Conservation (phyloP, 2,888 invertebrate genomes). For the Dryobotodes eremita region DNA sequence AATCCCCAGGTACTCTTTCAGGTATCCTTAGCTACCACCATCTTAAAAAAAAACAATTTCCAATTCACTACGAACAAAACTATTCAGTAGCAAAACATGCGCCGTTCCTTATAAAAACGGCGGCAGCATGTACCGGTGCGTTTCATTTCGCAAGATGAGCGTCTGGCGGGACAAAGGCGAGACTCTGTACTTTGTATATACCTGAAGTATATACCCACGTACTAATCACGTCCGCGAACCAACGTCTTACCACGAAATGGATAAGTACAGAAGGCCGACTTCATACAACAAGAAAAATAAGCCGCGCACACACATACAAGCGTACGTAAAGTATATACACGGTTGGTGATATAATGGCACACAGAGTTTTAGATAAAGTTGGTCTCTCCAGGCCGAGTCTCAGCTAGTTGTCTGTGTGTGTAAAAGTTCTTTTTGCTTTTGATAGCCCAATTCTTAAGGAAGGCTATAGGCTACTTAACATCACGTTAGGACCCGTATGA, state of each 20-base stretch:
- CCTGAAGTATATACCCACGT: slow-evolving; percentile 4
- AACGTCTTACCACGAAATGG: background rate
- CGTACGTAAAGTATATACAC: background rate
- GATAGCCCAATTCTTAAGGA: too few relatives aligned
- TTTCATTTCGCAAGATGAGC: slow-evolving; percentile 61
- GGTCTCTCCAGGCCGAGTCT: background rate
- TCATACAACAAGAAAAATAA: background rate
- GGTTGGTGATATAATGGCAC: background rate
- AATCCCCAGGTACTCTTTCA: background rate
- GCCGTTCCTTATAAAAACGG: slow-evolving; percentile 38
- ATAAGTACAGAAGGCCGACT: background rate
- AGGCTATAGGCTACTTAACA: too few relatives aligned
- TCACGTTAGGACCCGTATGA: too few relatives aligned
- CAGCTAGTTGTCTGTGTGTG: background rate
- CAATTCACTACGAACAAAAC: background rate
- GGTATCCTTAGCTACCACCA: background rate
- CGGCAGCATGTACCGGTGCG: slow-evolving; percentile 35
- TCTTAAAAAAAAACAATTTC: background rate
- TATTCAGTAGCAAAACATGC: slow-evolving; percentile 14
- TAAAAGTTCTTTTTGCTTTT: too few relatives aligned
- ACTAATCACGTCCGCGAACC: slow-evolving; percentile 57
- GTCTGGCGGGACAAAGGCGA: slow-evolving; percentile 58
- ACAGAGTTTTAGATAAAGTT: background rate
- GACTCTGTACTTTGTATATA: slow-evolving; percentile 30
- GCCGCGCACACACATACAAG: background rate